Base-by-base conservation (phyloP, 1,140 invertebrate genomes). In the Monochamus saltuarius region DNA sequence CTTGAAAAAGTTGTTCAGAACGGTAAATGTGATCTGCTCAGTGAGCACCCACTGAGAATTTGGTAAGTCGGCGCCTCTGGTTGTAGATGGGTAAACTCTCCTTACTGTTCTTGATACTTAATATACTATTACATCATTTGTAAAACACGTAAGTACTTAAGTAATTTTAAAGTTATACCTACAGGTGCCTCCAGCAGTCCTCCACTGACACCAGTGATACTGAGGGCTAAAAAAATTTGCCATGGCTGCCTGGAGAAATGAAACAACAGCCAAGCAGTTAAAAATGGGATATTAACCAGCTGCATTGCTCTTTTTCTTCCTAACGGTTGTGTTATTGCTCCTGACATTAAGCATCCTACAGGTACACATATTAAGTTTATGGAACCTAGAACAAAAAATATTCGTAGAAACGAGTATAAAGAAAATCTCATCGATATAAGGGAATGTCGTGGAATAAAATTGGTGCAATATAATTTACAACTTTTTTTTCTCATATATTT, bases 101-200 rank as follows among this genome's bases (percentile, higher is more conserved):
- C n/a, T n/a, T n/a, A n/a, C n/a, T n/a, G n/a, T n/a, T n/a, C n/a
- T n/a, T n/a, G n/a, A n/a, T n/a, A n/a, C n/a, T n/a, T n/a, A n/a
- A n/a, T n/a, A n/a, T n/a, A n/a, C n/a, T n/a, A n/a, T n/a, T n/a
- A n/a, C n/a, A n/a, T n/a, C n/a, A n/a, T n/a, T n/a, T n/a, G n/a
- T n/a, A n/a, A n/a, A n/a, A n/a, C n/a, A n/a, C n/a, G 9, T n/a
- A 40, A 7, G 9, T 40, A 40, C 11, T n/a, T n/a, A 40, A n/a
- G 8, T 9, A n/a, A 38, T 9, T 38, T n/a, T n/a, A 47, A 29
- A 11, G 38, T 22, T 22, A 14, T 72, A 78, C 82, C 81, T 78
- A 91, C 89, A 2, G 89, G 89, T 57, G 89, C 89, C 77, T 91
- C 89, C 40, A 90, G 76, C 0, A 92, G 73, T 46, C 89, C 89